Conservation (phyloP, 2,797 vertebrate genomes). For the Aplochiton taeniatus region DNA sequence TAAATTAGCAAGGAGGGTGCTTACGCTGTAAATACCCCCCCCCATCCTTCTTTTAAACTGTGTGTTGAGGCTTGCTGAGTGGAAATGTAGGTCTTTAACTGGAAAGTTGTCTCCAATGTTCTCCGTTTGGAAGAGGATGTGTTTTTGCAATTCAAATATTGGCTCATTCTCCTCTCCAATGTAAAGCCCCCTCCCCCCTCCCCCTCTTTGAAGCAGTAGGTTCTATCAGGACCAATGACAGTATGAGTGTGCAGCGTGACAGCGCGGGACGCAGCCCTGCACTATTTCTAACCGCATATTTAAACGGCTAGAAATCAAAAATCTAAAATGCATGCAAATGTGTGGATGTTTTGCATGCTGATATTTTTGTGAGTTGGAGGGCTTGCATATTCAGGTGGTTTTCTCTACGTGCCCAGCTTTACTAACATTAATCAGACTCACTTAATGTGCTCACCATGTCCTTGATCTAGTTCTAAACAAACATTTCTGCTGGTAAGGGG, state of each 20-base stretch:
- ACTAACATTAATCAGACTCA: slow-evolving; percentile 73
- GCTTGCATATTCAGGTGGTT: slow-evolving; percentile 75
- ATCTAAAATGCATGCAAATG: slow-evolving; percentile 81
- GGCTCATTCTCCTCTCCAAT: slow-evolving; percentile 87
- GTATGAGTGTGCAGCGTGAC: slow-evolving; percentile 96
- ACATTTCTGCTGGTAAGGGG: slow-evolving; percentile 51
- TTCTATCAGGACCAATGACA: slow-evolving; percentile 98
- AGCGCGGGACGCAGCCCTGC: slow-evolving; percentile 87
- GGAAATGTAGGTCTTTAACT: slow-evolving; percentile 67
- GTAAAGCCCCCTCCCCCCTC: too few species aligned
- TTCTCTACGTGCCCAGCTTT: slow-evolving; percentile 52
- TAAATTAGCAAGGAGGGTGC: slow-evolving; percentile 74
- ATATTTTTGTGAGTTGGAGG: slow-evolving; percentile 61
- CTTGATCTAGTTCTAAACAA: slow-evolving; percentile 67
- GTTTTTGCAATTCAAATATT: slow-evolving; percentile 99
- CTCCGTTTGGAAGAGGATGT: slow-evolving; percentile 79
- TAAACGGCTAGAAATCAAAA: slow-evolving; percentile 71
- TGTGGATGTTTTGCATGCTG: slow-evolving; percentile 75
- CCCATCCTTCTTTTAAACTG: slow-evolving; percentile 25
- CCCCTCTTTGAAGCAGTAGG: slow-evolving; percentile 94
- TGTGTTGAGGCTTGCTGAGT: slow-evolving; percentile 55
- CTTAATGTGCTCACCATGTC: slow-evolving; percentile 56
- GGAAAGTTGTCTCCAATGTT: slow-evolving; percentile 80
- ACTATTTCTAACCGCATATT: slow-evolving; percentile 81
- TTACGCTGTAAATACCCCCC: slow-evolving; percentile 64